A percentile compares a stretch with the other conserved stretches of the same genome.
Conservation (phyloP, 2,888 invertebrate genomes). For the Chorisops tibialis region DNA sequence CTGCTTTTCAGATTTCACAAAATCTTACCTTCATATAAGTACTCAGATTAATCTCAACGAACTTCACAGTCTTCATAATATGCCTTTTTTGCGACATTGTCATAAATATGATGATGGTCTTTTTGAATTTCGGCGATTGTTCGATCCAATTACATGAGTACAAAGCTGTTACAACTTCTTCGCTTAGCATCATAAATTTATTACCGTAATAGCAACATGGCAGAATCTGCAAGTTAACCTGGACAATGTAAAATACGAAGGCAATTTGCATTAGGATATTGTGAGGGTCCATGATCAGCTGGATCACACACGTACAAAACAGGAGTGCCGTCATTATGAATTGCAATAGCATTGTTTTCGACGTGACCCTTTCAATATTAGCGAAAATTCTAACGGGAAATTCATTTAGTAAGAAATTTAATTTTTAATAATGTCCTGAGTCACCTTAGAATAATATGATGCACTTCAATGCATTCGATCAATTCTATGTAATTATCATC, state of each 20-base stretch:
- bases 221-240: slow-evolving; percentile 1
- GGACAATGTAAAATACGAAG: not conserved
- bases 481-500: not conserved
- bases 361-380: not conserved
- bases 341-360: slow-evolving; percentile 11
- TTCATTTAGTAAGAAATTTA: too few relatives aligned
- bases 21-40: slow-evolving; percentile 19
- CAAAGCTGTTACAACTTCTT: slow-evolving; percentile 13
- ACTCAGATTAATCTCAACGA: slow-evolving; percentile 2
- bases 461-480: slow-evolving; percentile 1
- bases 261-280: not conserved
- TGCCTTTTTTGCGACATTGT: not conserved
- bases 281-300: not conserved
- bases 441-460: slow-evolving; percentile 3
- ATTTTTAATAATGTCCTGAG: too few relatives aligned
- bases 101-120: slow-evolving; percentile 16
- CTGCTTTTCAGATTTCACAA: not conserved
- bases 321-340: not conserved
- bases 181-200: slow-evolving; percentile 5
- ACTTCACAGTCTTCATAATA: slow-evolving; percentile 9
- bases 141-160: slow-evolving; percentile 23
- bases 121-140: slow-evolving; percentile 14
- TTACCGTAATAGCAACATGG: slow-evolving; percentile 24
- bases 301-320: not conserved
- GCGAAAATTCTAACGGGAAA: slow-evolving; percentile 5